Percentiles rank a stretch among this genome's conserved stretches.
Conservation (phyloP, 2,888 invertebrate species). For the Mimas tiliae region DNA sequence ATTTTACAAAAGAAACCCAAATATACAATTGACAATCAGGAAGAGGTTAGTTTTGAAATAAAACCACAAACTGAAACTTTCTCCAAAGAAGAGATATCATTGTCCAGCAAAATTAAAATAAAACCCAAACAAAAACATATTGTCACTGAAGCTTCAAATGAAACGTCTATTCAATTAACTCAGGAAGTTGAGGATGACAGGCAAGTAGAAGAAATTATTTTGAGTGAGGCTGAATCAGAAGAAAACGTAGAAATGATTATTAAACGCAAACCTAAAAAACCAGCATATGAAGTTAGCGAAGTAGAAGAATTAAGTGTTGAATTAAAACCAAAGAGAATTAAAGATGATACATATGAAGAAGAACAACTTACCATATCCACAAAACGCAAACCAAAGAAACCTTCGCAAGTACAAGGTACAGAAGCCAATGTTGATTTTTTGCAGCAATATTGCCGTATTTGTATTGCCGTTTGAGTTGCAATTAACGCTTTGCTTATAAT, state of each 20-base stretch:
- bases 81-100: constrained; percentile 89
- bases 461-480: not conserved
- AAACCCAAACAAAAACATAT: constrained; percentile 86
- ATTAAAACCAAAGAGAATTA: constrained; percentile 75
- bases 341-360: constrained; percentile 84
- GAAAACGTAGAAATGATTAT: constrained; percentile 83
- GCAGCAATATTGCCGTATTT: not conserved
- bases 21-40: constrained; percentile 87
- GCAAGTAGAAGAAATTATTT: constrained; percentile 87
- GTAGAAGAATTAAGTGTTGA: constrained; percentile 86
- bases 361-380: constrained; percentile 88
- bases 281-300: constrained; percentile 85
- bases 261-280: constrained; percentile 80
- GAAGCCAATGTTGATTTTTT: not conserved
- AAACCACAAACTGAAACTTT: constrained; percentile 75
- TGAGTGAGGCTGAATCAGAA: constrained; percentile 86
- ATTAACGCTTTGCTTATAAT: not conserved
- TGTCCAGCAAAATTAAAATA: constrained; percentile 89
- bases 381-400: constrained; percentile 85
- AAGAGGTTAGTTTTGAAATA: constrained; percentile 81
- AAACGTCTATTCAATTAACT: constrained; percentile 87
- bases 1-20: constrained; percentile 89
- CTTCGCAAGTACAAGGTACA: constrained; percentile 87
- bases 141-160: constrained; percentile 87
- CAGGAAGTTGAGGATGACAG: constrained; percentile 87